Evolutionary conservation across 2,797 vertebrate genomes (phyloP), one percentile per base, ranked within the genome.

Genomic region (Trichosurus vulpecula): DNA sequence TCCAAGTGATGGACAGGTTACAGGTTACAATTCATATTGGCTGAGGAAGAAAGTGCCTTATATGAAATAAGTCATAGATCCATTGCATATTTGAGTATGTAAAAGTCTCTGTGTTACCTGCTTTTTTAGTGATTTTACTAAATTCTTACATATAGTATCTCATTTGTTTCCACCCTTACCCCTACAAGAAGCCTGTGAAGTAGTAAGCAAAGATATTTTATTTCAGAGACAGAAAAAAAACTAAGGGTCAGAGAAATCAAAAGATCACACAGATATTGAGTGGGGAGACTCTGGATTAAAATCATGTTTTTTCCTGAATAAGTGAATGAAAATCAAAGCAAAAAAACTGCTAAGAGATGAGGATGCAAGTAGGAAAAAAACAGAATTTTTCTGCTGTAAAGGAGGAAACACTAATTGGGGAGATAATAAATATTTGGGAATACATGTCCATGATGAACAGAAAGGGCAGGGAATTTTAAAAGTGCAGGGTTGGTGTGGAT

Each of bases 141-240:
- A 91, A 2, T 27, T 92, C 51, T 30, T 5, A 0, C 54, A 12
- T 90, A 0, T 10, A 52, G 25, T 3, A 47, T 91, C 87, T 91
- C 16, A 55, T 90, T 95, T 90, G 89, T 81, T 19, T 81, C n/a
- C 5, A 41, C 2, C 16, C 6, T 74, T 74, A 41, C 91, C 22
- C 14, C 90, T 4, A 30, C 3, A 91, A 94, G 9, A 92, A 91
- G 0, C 89, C 92, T 13, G 74, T 56, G 25, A 1, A 66, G 14
- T 89, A 57, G 93, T 81, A 87, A 57, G 12, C 55, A 81, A 2
- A 53, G 6, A 51, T 93, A 94, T 58, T 94, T 97, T 66, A 96
- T 90, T 90, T 95, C 31, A 93, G 92, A 61, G 0, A 4, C 89
- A 47, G 91, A n/a, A n/a, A n/a, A 29, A 51, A 90, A 94, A 91